Percentiles rank a stretch among this genome's conserved stretches.
phyloP scores from a whole-genome alignment of 2,888 invertebrate genomes.

The Acleris sparsana region DNA sequence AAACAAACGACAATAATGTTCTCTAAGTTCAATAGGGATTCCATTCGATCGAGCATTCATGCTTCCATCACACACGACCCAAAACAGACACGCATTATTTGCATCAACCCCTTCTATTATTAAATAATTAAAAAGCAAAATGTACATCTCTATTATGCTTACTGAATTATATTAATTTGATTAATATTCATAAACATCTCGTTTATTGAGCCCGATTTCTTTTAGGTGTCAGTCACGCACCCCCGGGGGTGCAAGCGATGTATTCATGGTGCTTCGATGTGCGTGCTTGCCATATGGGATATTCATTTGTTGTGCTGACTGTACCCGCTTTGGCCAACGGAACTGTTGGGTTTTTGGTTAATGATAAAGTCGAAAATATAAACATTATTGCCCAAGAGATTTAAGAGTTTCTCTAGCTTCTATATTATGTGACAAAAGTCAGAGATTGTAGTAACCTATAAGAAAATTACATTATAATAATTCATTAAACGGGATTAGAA shows the following conservation, averaged over 20 bases:
- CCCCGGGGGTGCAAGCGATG: constrained; percentile 41
- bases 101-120: constrained; percentile 38
- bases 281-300: constrained; percentile 26
- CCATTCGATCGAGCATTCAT: constrained; percentile 14
- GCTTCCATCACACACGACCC: constrained; percentile 13
- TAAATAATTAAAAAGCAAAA: constrained; percentile 49
- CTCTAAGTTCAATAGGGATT: constrained; percentile 19
- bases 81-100: constrained; percentile 25
- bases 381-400: background rate
- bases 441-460: too few relatives aligned
- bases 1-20: constrained; percentile 5
- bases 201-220: constrained; percentile 58
- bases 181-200: constrained; percentile 76
- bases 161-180: constrained; percentile 59
- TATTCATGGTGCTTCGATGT: constrained; percentile 46
- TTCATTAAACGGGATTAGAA: too few relatives aligned
- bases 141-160: constrained; percentile 53
- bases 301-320: background rate
- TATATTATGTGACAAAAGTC: too few relatives aligned
- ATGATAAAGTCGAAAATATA: too few relatives aligned
- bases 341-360: too few relatives aligned
- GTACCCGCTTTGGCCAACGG: background rate
- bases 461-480: background rate
- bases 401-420: too few relatives aligned
- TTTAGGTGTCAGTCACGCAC: constrained; percentile 74